A percentile compares a stretch with the other conserved stretches of the same genome.
phyloP scores from a whole-genome alignment of 2,113 vertebrate genomes.

The Corvus cornix region DNA sequence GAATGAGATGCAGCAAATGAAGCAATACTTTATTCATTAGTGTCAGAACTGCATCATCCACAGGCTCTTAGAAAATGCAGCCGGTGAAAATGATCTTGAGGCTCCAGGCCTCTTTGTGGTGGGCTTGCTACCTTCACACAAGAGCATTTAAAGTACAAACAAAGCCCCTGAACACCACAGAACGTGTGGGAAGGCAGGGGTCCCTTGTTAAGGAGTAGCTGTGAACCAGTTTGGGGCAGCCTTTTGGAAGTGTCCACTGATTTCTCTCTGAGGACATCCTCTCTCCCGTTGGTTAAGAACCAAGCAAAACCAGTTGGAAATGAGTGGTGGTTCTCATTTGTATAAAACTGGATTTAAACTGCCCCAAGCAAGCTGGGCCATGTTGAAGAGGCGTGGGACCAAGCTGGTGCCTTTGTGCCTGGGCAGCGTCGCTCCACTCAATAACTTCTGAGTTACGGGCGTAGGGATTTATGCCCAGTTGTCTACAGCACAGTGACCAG shows the following conservation, averaged over 20 bases:
- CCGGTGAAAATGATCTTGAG: background rate
- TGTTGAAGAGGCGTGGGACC: background rate
- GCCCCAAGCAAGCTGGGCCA: background rate
- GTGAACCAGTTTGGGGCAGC: background rate
- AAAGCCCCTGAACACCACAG: background rate
- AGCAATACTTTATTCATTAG: constrained; percentile 34
- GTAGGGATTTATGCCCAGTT: background rate
- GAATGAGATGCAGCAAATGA: background rate
- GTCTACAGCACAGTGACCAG: background rate
- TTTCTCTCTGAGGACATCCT: constrained; percentile 12
- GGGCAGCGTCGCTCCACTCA: background rate
- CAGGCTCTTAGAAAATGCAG: constrained; percentile 10
- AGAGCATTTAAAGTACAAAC: background rate
- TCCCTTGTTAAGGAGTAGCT: background rate
- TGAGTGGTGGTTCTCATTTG: background rate
- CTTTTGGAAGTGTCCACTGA: background rate
- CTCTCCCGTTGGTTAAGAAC: background rate
- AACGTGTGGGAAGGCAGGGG: rapidly evolving
- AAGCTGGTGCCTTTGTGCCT: background rate
- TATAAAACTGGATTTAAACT: background rate
- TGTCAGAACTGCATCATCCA: constrained; percentile 18
- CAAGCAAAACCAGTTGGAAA: constrained; percentile 2
- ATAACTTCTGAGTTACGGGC: background rate
- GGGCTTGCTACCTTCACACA: background rate
- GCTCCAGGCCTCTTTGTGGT: background rate